Evolutionary conservation across 2,113 vertebrate species (phyloP), one percentile per base, ranked within the genome.

Genomic region (Eublepharis macularius): DNA sequence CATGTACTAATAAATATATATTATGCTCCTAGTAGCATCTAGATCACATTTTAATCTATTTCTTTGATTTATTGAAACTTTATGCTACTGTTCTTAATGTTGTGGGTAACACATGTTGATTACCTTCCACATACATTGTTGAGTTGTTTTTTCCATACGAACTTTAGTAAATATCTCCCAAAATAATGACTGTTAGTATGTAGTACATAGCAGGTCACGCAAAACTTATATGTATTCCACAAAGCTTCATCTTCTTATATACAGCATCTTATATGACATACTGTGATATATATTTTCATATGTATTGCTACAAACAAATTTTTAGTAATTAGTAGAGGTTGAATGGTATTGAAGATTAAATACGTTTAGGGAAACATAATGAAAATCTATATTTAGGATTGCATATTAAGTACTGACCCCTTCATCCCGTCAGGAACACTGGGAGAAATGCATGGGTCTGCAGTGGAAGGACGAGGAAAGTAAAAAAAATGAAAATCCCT

Each of bases 141-240:
- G 66, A 86, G 74, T 74, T 89, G 47, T 83, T 32, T 60, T 45
- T 88, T 85, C 85, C 78, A 65, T 12, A 43, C 26, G 4, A 41
- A 1, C 85, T 88, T 63, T 13, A 36, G 12, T n/a, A 89, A n/a
- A 5, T 45, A 45, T 29, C 34, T 81, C 68, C 43, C 85, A 78
- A 84, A 88, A 70, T 21, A 86, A 86, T 86, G 14, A 0, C 1
- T 45, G 32, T 45, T 41, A 83, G 87, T 75, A 66, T 34, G n/a
- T 1, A 24, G 8, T 45, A 21, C 24, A 45, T 26, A 74, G 72
- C 39, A 74, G 41, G 39, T 26, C 57, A 60, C 7, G 21, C 57
- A 60, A 26, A 60, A 6, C 57, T 7, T 29, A 74, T 45, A 45
- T 41, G 26, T 29, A 45, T 26, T 45, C 10, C 66, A 68, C 66